These are phyloP conservation scores for Phylloscopus trochilus DNA, from an alignment of 2,113 vertebrate genomes.

Conservation along the genomic window DNA sequence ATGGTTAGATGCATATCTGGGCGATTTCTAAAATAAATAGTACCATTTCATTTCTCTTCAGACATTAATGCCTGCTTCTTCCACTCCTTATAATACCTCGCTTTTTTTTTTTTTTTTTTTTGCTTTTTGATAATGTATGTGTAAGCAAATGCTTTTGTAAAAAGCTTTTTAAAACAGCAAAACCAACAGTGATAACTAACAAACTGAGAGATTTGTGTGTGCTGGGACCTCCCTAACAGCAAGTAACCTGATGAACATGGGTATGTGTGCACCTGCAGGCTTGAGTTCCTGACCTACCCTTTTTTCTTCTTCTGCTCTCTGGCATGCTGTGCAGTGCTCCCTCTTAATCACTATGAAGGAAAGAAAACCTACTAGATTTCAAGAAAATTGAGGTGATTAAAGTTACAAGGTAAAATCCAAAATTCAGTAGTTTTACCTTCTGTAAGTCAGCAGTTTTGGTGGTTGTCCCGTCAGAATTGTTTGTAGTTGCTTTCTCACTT, in stretches of 20 bases:
- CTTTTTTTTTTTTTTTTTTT: not conserved
- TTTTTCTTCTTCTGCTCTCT: constrained; percentile 57
- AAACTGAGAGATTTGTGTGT: not conserved
- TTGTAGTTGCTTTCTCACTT: not conserved
- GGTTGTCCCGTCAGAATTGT: not conserved
- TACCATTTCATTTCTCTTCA: not conserved
- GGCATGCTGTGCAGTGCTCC: constrained; percentile 63
- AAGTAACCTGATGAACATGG: not conserved
- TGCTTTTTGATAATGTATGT: not conserved
- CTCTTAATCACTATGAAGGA: constrained; percentile 75
- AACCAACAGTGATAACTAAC: not conserved
- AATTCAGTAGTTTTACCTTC: constrained; percentile 16
- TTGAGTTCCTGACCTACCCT: constrained; percentile 56
- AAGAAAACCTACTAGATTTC: constrained; percentile 72
- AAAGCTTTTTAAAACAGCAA: not conserved
- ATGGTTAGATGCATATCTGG: not conserved
- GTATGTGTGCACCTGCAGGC: constrained; percentile 6
- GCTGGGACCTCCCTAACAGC: not conserved
- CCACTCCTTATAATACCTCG: not conserved
- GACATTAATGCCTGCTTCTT: not conserved
- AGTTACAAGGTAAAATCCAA: constrained; percentile 57
- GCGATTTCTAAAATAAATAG: not conserved
- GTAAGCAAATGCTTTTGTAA: not conserved
- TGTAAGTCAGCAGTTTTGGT: constrained; percentile 3
- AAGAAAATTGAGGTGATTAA: constrained; percentile 77